Evolutionary conservation across 2,888 invertebrate species (phyloP).

Genomic region (Lordiphosa fenestrarum): DNA sequence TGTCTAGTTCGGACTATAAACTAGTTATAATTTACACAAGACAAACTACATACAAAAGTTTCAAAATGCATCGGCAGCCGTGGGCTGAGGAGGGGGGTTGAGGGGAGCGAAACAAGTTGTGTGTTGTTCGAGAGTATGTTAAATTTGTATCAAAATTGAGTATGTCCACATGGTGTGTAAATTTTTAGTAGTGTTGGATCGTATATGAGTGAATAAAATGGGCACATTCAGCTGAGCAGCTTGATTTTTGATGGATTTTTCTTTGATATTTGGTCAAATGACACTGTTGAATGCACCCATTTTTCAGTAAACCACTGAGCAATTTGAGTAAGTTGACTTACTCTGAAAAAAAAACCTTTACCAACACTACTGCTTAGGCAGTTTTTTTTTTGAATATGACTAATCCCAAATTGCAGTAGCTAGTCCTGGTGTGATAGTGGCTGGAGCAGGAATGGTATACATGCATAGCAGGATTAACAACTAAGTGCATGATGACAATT

Average conservation of each 20-base stretch:
- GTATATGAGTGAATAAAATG: conserved; percentile 10
- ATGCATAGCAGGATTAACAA: conserved; percentile 59
- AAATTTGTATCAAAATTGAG: conserved; percentile 58
- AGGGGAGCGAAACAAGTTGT: conserved; percentile 8
- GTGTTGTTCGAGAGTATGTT: conserved; percentile 27
- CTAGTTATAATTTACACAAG: conserved; percentile 45
- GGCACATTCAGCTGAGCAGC: conserved; percentile 2
- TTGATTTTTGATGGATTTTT: conserved; percentile 5
- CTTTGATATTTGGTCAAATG: neutral
- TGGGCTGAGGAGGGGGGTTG: conserved; percentile 8
- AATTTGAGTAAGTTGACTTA: too few relatives aligned
- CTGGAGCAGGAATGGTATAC: conserved; percentile 23
- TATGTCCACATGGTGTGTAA: conserved; percentile 11
- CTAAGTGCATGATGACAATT: conserved; percentile 55
- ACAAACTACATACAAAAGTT: conserved; percentile 54
- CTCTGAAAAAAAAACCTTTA: too few relatives aligned
- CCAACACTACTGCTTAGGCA: too few relatives aligned
- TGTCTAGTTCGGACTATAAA: conserved; percentile 35
- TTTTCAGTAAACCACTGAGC: too few relatives aligned
- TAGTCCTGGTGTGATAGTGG: conserved; percentile 8
- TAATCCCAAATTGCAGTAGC: too few relatives aligned
- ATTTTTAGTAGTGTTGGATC: conserved; percentile 15
- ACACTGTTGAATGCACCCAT: neutral
- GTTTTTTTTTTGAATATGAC: too few relatives aligned
- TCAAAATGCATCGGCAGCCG: conserved; percentile 49